Evolutionary conservation across 1,140 invertebrate genomes (phyloP), one percentile per base, ranked within the genome.

Genomic region (Hyles vespertilio): DNA sequence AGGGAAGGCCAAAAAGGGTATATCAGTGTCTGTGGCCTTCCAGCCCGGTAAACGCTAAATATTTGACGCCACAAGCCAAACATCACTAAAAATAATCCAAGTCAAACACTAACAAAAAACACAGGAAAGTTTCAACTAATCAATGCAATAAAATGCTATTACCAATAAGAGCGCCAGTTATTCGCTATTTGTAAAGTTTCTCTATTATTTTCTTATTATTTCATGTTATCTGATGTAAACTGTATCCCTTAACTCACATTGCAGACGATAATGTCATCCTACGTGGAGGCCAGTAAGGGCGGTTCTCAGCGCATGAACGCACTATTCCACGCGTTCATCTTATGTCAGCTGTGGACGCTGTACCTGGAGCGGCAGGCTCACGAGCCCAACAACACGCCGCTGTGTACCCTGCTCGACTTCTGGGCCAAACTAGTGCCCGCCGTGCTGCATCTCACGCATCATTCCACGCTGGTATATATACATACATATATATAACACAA

Each of bases 361-460:
- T 99, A 99, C 82, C 93, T 99, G 81, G 98, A 99, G 87, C 95
- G 97, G 87, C 91, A 95, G 61, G 94, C 96, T 64, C 92, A 86
- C 51, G 94, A 97, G 75, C 90, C 92, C 53, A 93, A 95, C 76
- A 91, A 93, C 72, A 89, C 93, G 7, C 94, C 95, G 0, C 91
- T 94, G 84, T 94, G 94, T 58, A 95, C 97, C 66, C 91, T 99
- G n/a, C 93, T 98, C 69, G 98, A 99, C 87, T 99, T 99, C 91
- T 99, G 98, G 98, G 95, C 95, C 4, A 97, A 99, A 90, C 95
- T 99, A 1, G 99, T 98, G 12, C 98, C 98, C 0, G 96, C 95
- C 56, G 95, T 99, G 61, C 87, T 99, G 40, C 97, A 99, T 85
- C 89, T 99, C 32, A 93, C 99, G 6, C 95, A 96, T 10, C 95